Evolutionary conservation across 2,797 vertebrate genomes (phyloP), one percentile per base, ranked within the genome.

Genomic region (Todus mexicanus): DNA sequence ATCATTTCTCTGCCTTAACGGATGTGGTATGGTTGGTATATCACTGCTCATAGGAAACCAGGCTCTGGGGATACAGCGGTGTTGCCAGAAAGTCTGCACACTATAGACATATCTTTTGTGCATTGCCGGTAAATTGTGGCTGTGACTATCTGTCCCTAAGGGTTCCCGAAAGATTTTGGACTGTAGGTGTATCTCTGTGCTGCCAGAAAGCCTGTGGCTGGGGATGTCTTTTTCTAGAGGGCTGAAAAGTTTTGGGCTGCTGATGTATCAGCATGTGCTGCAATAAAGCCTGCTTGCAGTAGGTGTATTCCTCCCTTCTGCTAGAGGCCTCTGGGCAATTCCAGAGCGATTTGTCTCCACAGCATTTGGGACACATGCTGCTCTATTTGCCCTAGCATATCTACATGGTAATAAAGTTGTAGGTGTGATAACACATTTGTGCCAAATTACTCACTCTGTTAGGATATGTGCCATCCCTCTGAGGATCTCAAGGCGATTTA

Each of bases 51-150:
- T 12, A 80, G 79, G 70, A 87, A 95, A 73, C 35, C 84, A 69
- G 75, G 79, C 72, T 91, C 91, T 89, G 73, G 87, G 84, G 89
- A 85, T 85, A 87, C 79, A 87, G 84, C 92, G 87, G 91, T 91
- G 92, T 89, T 93, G 95, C 95, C 96, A 96, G 92, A 89, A 94
- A 96, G 92, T 96, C 95, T 96, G 73, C 54, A 47, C 25, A 20
- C 35, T 40, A 42, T 3, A 92, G 92, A 51, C 31, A 4, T 21
- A 63, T 40, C 79, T 89, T 92, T 70, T n/a, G 70, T 59, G 59
- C 8, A 0, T 0, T 94, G 94, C 92, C 91, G 91, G 89, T 86
- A 89, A 93, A 37, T 11, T 87, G 92, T 66, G 79, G 73, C 85
- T 63, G 35, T 89, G 84, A 69, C 69, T 69, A 4, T n/a, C n/a